These are phyloP conservation scores for Bombus affinis DNA, from an alignment of 1,140 invertebrate species.

Conservation along the genomic window DNA sequence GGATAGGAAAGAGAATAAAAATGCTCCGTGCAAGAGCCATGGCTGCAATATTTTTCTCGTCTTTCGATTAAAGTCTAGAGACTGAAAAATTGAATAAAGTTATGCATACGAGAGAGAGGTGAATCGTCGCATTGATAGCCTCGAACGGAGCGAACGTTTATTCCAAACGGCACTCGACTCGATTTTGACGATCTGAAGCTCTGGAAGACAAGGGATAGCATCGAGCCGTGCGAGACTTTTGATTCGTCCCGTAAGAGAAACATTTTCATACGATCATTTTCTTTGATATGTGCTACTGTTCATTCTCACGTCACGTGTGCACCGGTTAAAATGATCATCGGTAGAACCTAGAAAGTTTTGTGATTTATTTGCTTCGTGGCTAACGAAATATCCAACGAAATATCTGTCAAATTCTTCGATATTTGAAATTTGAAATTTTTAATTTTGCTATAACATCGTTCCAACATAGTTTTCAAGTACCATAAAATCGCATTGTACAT, in stretches of 20 bases:
- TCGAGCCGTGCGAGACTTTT: conserved; percentile 56
- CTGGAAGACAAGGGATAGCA: conserved; percentile 18
- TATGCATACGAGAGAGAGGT: conserved; percentile 22
- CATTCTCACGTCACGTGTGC: conserved; percentile 26
- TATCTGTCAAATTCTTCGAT: not conserved
- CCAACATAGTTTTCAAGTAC: not conserved
- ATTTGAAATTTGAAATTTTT: not conserved
- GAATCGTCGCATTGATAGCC: conserved; percentile 23
- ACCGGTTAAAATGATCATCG: not conserved
- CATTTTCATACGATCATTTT: conserved; percentile 53
- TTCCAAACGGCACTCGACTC: conserved; percentile 29
- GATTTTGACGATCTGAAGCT: conserved; percentile 38
- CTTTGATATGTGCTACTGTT: conserved; percentile 23
- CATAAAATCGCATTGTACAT: not conserved
- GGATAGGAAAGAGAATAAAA: not conserved
- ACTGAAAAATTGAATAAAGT: not conserved
- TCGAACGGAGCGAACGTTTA: conserved; percentile 24
- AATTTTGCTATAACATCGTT: not conserved
- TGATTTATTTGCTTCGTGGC: not conserved
- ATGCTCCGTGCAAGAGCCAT: not conserved
- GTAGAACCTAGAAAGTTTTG: not conserved
- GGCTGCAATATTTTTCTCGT: not conserved
- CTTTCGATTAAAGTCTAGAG: not conserved
- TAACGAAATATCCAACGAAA: no score
- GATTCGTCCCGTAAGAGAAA: conserved; percentile 58